These are phyloP conservation scores for Lepeophtheirus nordmannii DNA, from an alignment of 2,888 invertebrate genomes.

Conservation along the genomic window DNA sequence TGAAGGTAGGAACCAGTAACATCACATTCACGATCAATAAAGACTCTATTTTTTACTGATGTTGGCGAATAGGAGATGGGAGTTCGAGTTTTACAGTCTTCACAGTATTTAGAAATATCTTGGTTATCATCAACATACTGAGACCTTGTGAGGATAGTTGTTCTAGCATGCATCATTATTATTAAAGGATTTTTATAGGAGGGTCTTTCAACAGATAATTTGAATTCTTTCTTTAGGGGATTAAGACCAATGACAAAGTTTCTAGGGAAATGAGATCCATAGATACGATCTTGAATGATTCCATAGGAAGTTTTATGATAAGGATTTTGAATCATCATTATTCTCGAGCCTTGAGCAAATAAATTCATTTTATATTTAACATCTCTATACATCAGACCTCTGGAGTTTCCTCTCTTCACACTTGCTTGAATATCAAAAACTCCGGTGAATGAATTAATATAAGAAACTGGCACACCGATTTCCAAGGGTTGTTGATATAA, in stretches of 20 bases:
- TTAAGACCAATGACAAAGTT: slow-evolving; percentile 24
- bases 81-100: background rate
- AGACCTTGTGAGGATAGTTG: background rate
- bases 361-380: slow-evolving; percentile 20
- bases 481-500: slow-evolving; percentile 22
- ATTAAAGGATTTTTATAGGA: slow-evolving; percentile 10
- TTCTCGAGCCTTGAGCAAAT: background rate
- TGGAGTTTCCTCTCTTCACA: slow-evolving; percentile 14
- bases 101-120: slow-evolving; percentile 1
- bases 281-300: slow-evolving; percentile 17
- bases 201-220: slow-evolving; percentile 12
- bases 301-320: background rate
- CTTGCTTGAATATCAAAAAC: slow-evolving; percentile 9
- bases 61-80: background rate
- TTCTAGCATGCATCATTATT: slow-evolving; percentile 15
- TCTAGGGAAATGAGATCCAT: slow-evolving; percentile 17
- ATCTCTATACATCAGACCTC: slow-evolving; percentile 21
- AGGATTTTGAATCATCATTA: slow-evolving; percentile 2
- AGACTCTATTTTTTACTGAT: background rate
- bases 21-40: slow-evolving; percentile 1
- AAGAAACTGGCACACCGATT: slow-evolving; percentile 18
- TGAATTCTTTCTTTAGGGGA: slow-evolving; percentile 19
- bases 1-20: slow-evolving; percentile 7
- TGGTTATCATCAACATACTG: background rate
- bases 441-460: slow-evolving; percentile 3